These are phyloP conservation scores for Piliocolobus tephrosceles DNA, from an alignment of 2,113 vertebrate genomes.

Conservation along the genomic window DNA sequence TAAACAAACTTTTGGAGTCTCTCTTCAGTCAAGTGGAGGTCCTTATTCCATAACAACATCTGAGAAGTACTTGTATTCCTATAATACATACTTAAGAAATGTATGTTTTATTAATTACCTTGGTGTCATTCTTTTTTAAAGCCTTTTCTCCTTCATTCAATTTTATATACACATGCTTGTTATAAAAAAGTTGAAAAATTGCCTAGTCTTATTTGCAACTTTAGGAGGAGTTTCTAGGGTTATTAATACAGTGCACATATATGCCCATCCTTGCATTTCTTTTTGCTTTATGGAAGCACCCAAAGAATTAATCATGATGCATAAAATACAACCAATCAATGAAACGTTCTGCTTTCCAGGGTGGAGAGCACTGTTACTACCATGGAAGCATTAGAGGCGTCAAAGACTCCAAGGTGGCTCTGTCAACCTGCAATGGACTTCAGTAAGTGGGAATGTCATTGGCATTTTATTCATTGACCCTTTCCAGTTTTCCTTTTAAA, in stretches of 20 bases:
- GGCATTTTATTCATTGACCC: neutral
- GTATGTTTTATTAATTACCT: neutral
- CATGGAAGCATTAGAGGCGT: constrained; percentile 94
- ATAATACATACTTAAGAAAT: neutral
- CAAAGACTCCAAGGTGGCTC: constrained; percentile 89
- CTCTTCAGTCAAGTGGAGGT: neutral
- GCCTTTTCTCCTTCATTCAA: neutral
- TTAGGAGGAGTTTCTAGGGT: neutral
- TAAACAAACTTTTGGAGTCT: neutral
- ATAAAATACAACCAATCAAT: neutral
- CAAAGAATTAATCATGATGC: neutral
- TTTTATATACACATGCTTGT: neutral
- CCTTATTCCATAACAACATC: neutral
- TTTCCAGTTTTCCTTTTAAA: neutral
- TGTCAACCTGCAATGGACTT: constrained; percentile 97
- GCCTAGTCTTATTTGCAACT: neutral
- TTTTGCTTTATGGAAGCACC: neutral
- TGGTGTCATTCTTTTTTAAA: neutral
- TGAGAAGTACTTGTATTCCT: neutral
- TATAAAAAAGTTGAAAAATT: neutral
- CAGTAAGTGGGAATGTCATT: constrained; percentile 88
- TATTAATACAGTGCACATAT: neutral
- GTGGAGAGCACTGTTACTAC: constrained; percentile 98
- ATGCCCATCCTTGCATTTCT: neutral
- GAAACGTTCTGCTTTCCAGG: constrained; percentile 83